Base-by-base conservation (phyloP, 1,140 invertebrate genomes). In the Brachystomella parvula region DNA sequence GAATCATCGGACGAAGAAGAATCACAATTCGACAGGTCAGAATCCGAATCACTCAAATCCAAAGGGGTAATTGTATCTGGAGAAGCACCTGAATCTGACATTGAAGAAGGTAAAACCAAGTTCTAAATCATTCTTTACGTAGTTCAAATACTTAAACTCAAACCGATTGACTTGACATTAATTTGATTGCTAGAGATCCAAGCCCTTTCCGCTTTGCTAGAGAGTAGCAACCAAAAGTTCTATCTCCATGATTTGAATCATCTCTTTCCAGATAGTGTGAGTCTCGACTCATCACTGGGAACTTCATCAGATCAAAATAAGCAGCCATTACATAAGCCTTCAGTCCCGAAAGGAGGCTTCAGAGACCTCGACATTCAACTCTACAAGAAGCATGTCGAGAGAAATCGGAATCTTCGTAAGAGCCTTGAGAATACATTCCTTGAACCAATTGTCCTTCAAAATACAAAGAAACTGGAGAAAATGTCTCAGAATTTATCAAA, bases 401-500 rank as follows among this genome's bases (percentile, higher is more conserved):
- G 60, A 56, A 72, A 72, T 56, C 69, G 62, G 44, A 63, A 64
- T 19, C 56, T 72, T 0, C 24, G 67, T 6, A 60, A 65, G 2
- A 67, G 67, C 56, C 44, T 69, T 35, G 30, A 47, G 12, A 67
- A 72, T 24, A 72, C 67, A 33, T 67, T 69, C 28, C 60, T 72
- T 1, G 66, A 63, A 33, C 71, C 67, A 3, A 47, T 69, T 1
- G 53, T 72, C 15, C 32, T 33, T 28, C 21, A 33, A 15, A 66
- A 53, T 28, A 69, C 63, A 26, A 64, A 58, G 44, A 67, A 67
- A 35, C 49, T 72, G 28, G 67, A 72, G 17, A 64, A 61, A 47
- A 28, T 72, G 17, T 72, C 71, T 0, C 71, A 72, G 31, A 69
- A 69, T 62, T 28, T 72, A 2, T 72, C 71, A 1, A 67, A 69